A percentile compares a stretch with the other conserved stretches of the same genome.
Conservation (phyloP, 2,113 vertebrate genomes). For the Vicugna pacos region DNA sequence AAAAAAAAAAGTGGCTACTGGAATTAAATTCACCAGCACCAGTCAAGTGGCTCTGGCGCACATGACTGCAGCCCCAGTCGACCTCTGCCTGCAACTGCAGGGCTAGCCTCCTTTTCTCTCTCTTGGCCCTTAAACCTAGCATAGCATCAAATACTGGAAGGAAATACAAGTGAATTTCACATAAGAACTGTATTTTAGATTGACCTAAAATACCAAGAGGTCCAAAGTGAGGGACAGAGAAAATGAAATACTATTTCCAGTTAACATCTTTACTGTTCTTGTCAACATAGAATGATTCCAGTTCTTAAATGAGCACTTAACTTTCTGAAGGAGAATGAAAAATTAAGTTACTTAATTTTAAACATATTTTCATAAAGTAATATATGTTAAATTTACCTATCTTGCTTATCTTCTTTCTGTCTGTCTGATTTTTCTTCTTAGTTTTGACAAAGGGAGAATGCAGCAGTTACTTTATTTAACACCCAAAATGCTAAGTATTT, state of each 20-base stretch:
- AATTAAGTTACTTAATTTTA: conserved; percentile 26
- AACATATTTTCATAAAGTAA: conserved; percentile 15
- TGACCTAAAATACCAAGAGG: not conserved
- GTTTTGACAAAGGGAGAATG: not conserved
- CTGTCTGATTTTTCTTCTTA: conserved; percentile 29
- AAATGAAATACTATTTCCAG: not conserved
- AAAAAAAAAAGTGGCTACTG: not conserved
- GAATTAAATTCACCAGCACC: conserved; percentile 27
- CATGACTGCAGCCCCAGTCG: not conserved
- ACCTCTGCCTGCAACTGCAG: not conserved
- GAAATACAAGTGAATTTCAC: conserved; percentile 36
- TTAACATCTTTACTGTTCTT: not conserved
- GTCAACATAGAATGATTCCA: not conserved
- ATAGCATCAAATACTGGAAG: not conserved
- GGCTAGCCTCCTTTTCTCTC: not conserved
- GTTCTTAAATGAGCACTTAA: conserved; percentile 37
- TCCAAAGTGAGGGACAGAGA: not conserved
- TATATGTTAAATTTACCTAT: not conserved
- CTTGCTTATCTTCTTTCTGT: conserved; percentile 10
- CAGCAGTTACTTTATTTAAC: not conserved
- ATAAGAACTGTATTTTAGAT: not conserved
- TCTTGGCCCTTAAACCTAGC: not conserved
- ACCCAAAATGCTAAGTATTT: not conserved
- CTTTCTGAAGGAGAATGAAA: conserved; percentile 32
- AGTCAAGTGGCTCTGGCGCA: not conserved